phyloP scores from a whole-genome alignment of 1,140 invertebrate genomes.

The Drosophila rufa region DNA sequence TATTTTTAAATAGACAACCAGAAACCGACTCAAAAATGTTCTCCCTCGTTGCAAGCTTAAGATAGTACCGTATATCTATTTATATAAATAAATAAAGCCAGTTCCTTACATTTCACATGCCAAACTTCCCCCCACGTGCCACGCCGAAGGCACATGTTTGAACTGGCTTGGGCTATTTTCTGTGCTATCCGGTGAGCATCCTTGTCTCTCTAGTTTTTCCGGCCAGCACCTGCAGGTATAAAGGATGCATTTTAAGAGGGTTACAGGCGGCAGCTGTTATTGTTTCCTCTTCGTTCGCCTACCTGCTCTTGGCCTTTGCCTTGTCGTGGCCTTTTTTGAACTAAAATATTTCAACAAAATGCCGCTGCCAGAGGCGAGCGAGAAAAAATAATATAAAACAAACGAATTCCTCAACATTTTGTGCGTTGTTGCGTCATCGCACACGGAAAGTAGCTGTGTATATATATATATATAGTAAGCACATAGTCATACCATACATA shows the following conservation, averaged over 20 bases:
- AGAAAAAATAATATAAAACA: slow-evolving; percentile 40
- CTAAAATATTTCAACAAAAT: slow-evolving; percentile 50
- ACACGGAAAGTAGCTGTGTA: slow-evolving; percentile 46
- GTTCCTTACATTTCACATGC: not conserved
- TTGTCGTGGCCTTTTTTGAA: slow-evolving; percentile 39
- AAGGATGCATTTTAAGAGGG: slow-evolving; percentile 32
- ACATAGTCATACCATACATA: slow-evolving; percentile 9
- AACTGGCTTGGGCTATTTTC: slow-evolving; percentile 19
- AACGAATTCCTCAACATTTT: slow-evolving; percentile 64
- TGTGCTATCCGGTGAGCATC: not conserved
- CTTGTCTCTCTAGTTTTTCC: slow-evolving; percentile 13
- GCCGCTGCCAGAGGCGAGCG: slow-evolving; percentile 33
- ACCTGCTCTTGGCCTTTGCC: slow-evolving; percentile 41
- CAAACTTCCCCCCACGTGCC: slow-evolving; percentile 1
- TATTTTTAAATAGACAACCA: not conserved
- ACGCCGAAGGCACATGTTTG: slow-evolving; percentile 10
- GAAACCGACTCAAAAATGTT: not conserved
- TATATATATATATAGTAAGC: slow-evolving; percentile 12
- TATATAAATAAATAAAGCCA: slow-evolving; percentile 3
- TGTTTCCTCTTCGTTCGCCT: slow-evolving; percentile 17
- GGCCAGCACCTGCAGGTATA: slow-evolving; percentile 25
- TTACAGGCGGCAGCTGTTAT: slow-evolving; percentile 43
- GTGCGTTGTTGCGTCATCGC: slow-evolving; percentile 73
- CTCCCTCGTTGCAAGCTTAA: not conserved
- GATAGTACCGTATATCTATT: not conserved